phyloP scores from a whole-genome alignment of 2,113 vertebrate genomes.

The Eupsittula cactorum region DNA sequence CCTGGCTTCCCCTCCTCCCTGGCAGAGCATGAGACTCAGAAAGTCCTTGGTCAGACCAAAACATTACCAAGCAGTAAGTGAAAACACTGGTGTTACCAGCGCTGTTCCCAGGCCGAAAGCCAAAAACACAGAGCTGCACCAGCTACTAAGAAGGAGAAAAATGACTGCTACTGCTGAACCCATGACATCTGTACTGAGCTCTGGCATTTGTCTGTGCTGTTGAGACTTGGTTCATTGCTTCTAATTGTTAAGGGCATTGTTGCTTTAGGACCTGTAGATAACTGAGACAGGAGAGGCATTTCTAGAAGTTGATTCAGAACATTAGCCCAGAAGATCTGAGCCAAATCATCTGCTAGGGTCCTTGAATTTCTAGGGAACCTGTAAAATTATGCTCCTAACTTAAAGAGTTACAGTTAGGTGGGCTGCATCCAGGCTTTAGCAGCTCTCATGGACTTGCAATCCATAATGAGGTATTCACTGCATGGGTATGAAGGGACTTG shows the following conservation, averaged over 20 bases:
- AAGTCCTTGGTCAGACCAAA: no score
- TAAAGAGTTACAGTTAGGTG: not conserved
- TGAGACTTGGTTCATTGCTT: not conserved
- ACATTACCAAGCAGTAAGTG: no score
- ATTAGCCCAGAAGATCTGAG: not conserved
- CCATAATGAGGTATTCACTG: not conserved
- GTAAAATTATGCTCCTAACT: not conserved
- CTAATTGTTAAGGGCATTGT: not conserved
- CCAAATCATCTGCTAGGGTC: not conserved
- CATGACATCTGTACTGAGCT: not conserved
- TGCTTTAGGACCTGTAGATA: not conserved
- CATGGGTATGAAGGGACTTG: not conserved
- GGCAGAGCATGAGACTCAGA: no score
- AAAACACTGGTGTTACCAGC: no score
- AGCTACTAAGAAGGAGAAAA: no score
- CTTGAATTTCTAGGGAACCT: not conserved
- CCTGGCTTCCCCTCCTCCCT: no score
- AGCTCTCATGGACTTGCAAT: not conserved
- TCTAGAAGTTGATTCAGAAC: not conserved
- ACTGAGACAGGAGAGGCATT: not conserved
- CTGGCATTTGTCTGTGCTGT: not conserved
- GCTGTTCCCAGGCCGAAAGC: no score
- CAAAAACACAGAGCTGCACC: no score
- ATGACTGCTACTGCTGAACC: no score
- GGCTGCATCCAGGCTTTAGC: not conserved